These are phyloP conservation scores for Rhinichthys osculus DNA, from an alignment of 2,797 vertebrate species.

Conservation along the genomic window DNA sequence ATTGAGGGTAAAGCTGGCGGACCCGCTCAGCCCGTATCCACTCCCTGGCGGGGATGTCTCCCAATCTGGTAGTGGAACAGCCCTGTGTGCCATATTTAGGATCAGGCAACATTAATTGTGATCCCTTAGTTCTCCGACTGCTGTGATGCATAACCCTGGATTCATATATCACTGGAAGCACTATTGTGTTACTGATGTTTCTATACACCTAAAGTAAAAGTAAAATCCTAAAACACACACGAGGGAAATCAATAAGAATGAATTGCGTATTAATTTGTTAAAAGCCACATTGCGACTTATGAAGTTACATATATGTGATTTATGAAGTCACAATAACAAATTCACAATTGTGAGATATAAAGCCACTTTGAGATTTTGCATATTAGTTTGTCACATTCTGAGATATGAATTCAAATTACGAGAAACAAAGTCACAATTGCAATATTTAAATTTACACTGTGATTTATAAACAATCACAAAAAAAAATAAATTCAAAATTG, in stretches of 20 bases:
- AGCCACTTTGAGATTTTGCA: neutral
- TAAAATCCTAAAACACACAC: slow-evolving; percentile 13
- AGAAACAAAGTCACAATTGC: neutral
- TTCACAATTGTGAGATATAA: neutral
- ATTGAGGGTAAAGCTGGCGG: slow-evolving; percentile 51
- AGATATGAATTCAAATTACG: neutral
- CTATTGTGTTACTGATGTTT: neutral
- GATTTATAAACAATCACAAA: neutral
- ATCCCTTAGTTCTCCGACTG: slow-evolving; percentile 6
- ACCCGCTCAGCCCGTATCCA: neutral
- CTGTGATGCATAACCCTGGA: neutral
- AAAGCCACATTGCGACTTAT: neutral
- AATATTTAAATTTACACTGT: neutral
- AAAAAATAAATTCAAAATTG: neutral
- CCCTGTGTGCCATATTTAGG: slow-evolving; percentile 35
- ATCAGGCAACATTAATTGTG: slow-evolving; percentile 39
- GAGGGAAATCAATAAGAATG: neutral
- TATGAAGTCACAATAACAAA: neutral
- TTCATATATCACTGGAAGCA: slow-evolving; percentile 10
- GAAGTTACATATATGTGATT: neutral
- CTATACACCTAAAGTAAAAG: no score
- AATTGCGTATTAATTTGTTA: neutral
- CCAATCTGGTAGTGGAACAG: slow-evolving; percentile 47
- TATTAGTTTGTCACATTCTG: neutral
- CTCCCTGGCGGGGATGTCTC: slow-evolving; percentile 15